phyloP scores from a whole-genome alignment of 2,113 vertebrate species.

The Odobenus rosmarus region DNA sequence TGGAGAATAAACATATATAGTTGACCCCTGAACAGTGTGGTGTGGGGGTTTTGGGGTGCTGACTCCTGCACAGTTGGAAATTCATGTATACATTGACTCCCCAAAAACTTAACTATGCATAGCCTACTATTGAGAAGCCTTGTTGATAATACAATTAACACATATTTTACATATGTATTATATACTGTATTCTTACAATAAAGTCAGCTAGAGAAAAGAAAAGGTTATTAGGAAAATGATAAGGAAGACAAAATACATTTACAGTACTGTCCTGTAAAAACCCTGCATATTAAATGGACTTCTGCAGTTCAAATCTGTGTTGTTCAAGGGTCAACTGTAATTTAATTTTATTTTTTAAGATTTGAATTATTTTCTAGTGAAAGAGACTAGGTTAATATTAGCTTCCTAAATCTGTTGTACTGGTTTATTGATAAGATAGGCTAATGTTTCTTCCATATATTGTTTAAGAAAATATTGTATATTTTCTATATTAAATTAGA shows the following conservation, averaged over 20 bases:
- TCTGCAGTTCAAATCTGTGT: not conserved
- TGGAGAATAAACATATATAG: not conserved
- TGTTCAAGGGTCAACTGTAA: not conserved
- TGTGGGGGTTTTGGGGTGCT: not conserved
- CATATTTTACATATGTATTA: not conserved
- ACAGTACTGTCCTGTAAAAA: not conserved
- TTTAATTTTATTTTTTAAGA: slow-evolving; percentile 15
- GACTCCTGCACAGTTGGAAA: not conserved
- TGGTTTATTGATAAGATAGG: not conserved
- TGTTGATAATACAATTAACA: not conserved
- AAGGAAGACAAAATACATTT: not conserved
- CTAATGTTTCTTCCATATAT: not conserved
- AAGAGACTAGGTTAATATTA: not conserved
- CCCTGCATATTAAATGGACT: not conserved
- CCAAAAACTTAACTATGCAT: not conserved
- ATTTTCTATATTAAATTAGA: not conserved
- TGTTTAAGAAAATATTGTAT: not conserved
- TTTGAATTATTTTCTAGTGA: slow-evolving; percentile 14
- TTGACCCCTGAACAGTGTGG: not conserved
- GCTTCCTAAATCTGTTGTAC: not conserved
- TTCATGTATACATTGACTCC: not conserved
- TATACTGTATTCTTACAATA: not conserved
- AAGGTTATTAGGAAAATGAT: not conserved
- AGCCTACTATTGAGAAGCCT: not conserved
- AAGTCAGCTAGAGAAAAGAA: not conserved